These are phyloP conservation scores for Cyprinodon variegatus DNA, from an alignment of 2,113 vertebrate genomes.

Conservation along the genomic window DNA sequence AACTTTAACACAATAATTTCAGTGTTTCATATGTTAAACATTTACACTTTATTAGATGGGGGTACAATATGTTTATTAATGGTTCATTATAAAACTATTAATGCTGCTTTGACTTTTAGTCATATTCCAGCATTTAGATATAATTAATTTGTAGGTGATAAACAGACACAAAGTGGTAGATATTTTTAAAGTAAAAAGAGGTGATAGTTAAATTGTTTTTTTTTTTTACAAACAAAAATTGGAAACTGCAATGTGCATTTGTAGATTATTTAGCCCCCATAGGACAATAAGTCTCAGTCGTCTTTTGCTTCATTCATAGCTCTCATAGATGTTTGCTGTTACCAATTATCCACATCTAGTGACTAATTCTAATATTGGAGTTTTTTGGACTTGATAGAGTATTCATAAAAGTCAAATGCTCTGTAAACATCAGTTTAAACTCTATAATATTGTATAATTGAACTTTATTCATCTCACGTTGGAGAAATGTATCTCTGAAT, in stretches of 20 bases:
- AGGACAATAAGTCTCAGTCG: not conserved
- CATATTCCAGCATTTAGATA: too few species aligned
- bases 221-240: not conserved
- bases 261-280: not conserved
- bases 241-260: not conserved
- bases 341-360: not conserved
- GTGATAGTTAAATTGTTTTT: not conserved
- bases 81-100: too few species aligned
- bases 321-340: not conserved
- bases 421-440: not conserved
- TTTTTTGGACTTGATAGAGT: not conserved
- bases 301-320: not conserved
- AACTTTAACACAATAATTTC: constrained; percentile 7
- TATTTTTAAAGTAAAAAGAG: not conserved
- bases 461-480: too few species aligned
- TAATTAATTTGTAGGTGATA: too few species aligned
- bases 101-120: too few species aligned
- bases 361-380: not conserved
- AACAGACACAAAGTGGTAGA: too few species aligned
- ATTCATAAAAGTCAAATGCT: too few species aligned
- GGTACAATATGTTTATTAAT: not conserved
- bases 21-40: too few species aligned
- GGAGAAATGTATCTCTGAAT: too few species aligned
- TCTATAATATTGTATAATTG: too few species aligned
- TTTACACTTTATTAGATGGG: not conserved